Evolutionary conservation across 2,113 vertebrate genomes (phyloP), one percentile per base, ranked within the genome.

Genomic region (Labeo rohita): DNA sequence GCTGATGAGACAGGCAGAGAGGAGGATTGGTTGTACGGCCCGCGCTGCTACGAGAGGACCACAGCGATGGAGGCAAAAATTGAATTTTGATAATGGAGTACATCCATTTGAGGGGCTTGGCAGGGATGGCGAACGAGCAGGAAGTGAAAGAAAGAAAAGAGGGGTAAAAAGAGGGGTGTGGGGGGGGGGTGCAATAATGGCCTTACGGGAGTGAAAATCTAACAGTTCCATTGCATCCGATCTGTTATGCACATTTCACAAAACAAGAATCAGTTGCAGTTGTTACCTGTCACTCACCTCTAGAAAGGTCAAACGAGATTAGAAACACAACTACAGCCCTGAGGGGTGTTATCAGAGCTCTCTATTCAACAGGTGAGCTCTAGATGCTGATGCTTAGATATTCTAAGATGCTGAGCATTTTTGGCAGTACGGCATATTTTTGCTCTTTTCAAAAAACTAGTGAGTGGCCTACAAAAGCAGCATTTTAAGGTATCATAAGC

Each of bases 61-160:
- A n/a, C n/a, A 12, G 68, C 36, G 10, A 85, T 56, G 49, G 83
- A 86, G 85, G 75, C 18, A 74, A 80, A 91, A 88, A 89, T 90
- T 87, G 74, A 73, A 88, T 89, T 91, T 88, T 72, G 85, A 89
- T 88, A 91, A 89, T 88, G 77, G 89, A 91, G 86, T 68, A 81
- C 83, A 91, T 89, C 89, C 87, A 89, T 89, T 88, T 88, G 66
- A 61, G 84, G 39, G 79, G 52, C 39, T 52, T 79, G 68, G 61
- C 49, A 79, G 39, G 84, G 43, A 86, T 43, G 45, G 66, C 2
- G 78, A 86, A 66, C 12, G 10, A 83, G 54, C 84, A 75, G 72
- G 63, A 87, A 79, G 83, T 59, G 8, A 61, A 52, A 18, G 76
- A 45, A 45, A 36, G n/a, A 59, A 59, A 84, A 54, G 23, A 28